A percentile compares a stretch with the other conserved stretches of the same genome.
phyloP scores from a whole-genome alignment of 1,140 invertebrate genomes.

The Rhopalosiphum padi region DNA sequence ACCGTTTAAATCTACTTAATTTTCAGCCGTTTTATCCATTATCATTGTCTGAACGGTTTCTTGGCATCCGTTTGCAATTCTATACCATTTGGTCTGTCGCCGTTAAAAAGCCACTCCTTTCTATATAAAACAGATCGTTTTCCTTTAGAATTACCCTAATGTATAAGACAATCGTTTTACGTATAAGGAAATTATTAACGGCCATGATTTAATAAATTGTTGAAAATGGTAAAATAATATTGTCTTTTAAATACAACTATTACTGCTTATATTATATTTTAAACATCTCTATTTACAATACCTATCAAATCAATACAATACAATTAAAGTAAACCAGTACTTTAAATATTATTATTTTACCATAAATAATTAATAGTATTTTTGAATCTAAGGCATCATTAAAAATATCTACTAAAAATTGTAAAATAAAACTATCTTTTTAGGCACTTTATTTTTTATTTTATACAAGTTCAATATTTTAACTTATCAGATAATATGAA shows the following conservation, averaged over 20 bases:
- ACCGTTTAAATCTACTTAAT: constrained; percentile 26
- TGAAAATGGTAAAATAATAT: background rate
- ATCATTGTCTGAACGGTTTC: constrained; percentile 36
- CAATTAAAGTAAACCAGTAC: background rate
- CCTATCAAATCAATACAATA: background rate
- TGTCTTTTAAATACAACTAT: background rate
- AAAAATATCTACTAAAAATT: background rate
- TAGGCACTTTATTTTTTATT: background rate
- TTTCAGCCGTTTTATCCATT: constrained; percentile 11
- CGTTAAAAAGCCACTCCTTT: constrained; percentile 1
- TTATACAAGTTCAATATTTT: background rate
- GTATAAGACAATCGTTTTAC: background rate
- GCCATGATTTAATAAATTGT: background rate
- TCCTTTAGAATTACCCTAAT: background rate
- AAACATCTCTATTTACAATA: background rate
- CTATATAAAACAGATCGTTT: background rate
- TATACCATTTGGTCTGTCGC: constrained; percentile 1
- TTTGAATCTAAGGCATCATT: background rate
- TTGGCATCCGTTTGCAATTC: constrained; percentile 26
- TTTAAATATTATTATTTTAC: background rate
- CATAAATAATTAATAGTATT: background rate
- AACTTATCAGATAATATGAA: too few relatives aligned
- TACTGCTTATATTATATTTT: background rate
- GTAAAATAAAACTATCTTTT: background rate
- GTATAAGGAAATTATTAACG: background rate